Evolutionary conservation across 2,888 invertebrate species (phyloP).

Genomic region (Metacarcinus magister): DNA sequence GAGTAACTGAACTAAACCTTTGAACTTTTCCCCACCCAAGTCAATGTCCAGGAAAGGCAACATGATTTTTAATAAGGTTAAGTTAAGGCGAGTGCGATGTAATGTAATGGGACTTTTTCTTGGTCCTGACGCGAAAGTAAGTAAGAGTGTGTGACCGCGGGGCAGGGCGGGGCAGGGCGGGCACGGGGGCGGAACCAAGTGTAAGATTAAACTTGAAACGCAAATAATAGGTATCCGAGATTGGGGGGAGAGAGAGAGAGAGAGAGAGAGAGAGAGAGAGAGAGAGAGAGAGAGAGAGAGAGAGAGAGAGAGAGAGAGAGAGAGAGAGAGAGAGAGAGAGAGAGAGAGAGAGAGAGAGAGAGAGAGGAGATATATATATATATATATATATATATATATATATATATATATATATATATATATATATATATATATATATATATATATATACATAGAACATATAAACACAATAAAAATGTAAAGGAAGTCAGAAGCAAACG

Average conservation of each 20-base stretch:
- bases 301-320: background rate
- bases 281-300: slow-evolving; percentile 21
- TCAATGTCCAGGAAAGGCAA: background rate
- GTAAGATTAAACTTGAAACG: background rate
- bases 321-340: slow-evolving; percentile 26
- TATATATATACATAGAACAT: too few species aligned
- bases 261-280: background rate
- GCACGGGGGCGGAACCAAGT: background rate
- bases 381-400: too few species aligned
- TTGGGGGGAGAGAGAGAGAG: background rate
- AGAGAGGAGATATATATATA: too few species aligned
- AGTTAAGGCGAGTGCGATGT: background rate
- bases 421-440: too few species aligned
- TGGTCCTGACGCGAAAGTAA: background rate
- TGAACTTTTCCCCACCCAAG: background rate
- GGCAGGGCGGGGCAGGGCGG: background rate
- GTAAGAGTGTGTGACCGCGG: background rate
- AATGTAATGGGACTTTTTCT: background rate
- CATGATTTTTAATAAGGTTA: background rate
- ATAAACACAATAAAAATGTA: too few species aligned
- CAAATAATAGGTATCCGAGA: background rate
- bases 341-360: background rate
- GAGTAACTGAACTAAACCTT: background rate
- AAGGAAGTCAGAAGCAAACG: too few species aligned
- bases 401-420: too few species aligned